Percentiles rank a stretch among this genome's conserved stretches.
phyloP scores from a whole-genome alignment of 2,113 vertebrate genomes.

The Pollachius pollachius region DNA sequence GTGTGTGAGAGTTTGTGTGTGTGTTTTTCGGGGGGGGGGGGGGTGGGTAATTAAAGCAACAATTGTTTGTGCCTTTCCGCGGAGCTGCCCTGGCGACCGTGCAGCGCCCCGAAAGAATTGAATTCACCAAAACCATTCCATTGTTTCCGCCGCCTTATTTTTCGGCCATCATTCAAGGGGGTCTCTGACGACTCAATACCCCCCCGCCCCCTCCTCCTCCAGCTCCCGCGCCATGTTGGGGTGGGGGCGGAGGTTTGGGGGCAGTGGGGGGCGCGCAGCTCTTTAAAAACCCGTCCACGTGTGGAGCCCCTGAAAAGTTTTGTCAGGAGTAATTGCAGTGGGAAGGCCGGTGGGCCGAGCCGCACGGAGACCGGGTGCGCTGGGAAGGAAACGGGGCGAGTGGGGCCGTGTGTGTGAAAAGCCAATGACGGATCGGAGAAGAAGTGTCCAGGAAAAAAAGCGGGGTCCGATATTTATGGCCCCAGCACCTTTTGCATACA shows the following conservation, averaged over 20 bases:
- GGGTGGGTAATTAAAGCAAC: conserved; percentile 74
- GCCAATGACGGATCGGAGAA: conserved; percentile 69
- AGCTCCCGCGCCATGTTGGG: no score
- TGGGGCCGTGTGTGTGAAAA: conserved; percentile 70
- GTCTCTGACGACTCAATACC: conserved; percentile 84
- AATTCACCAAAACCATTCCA: conserved; percentile 83
- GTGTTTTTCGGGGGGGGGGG: conserved; percentile 56
- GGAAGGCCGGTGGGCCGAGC: conserved; percentile 72
- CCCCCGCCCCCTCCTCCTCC: conserved; percentile 28
- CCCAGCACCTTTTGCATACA: conserved; percentile 48
- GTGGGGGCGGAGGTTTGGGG: no score
- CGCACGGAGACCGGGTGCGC: conserved; percentile 3
- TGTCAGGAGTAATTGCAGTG: conserved; percentile 83
- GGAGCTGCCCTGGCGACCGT: conserved; percentile 82
- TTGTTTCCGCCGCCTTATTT: conserved; percentile 81
- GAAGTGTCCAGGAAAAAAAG: conserved; percentile 61
- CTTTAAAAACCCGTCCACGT: conserved; percentile 83
- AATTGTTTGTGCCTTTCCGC: conserved; percentile 74
- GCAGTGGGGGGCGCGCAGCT: conserved; percentile 68
- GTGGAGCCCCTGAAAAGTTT: conserved; percentile 79
- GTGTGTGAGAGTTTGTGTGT: background rate
- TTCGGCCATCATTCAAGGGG: conserved; percentile 81
- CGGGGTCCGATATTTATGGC: conserved; percentile 56
- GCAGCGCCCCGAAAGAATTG: conserved; percentile 82
- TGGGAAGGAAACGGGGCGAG: conserved; percentile 64